phyloP scores from a whole-genome alignment of 2,113 vertebrate species.

The Odocoileus hemionus region DNA sequence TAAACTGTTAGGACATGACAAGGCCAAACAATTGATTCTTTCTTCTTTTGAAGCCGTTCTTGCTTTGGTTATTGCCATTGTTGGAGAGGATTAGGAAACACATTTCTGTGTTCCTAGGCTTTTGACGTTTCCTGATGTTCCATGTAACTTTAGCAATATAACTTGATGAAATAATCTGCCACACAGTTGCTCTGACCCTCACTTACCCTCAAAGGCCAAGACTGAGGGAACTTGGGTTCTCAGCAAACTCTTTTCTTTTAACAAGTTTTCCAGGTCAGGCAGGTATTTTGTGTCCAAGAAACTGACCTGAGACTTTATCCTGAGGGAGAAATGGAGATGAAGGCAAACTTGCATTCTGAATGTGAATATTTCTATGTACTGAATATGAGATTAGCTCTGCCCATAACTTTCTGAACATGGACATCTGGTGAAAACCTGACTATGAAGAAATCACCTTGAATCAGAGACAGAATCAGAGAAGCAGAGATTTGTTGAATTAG shows the following conservation, averaged over 20 bases:
- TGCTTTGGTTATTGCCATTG: not conserved
- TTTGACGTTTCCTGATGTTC: not conserved
- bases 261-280: not conserved
- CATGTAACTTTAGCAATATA: not conserved
- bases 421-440: not conserved
- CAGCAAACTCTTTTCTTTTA: not conserved
- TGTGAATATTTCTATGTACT: not conserved
- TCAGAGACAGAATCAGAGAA: not conserved
- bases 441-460: not conserved
- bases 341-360: not conserved
- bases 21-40: constrained; percentile 34
- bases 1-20: constrained; percentile 5
- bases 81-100: constrained; percentile 13
- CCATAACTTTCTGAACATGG: not conserved
- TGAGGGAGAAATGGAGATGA: not conserved
- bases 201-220: not conserved
- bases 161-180: not conserved
- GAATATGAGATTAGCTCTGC: not conserved
- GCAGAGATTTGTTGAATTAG: not conserved
- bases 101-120: not conserved
- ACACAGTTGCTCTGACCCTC: not conserved
- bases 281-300: not conserved
- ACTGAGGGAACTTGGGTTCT: not conserved
- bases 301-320: not conserved
- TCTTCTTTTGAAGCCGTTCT: not conserved